phyloP scores from a whole-genome alignment of 2,113 vertebrate species.

The Cyanoliseus patagonus region DNA sequence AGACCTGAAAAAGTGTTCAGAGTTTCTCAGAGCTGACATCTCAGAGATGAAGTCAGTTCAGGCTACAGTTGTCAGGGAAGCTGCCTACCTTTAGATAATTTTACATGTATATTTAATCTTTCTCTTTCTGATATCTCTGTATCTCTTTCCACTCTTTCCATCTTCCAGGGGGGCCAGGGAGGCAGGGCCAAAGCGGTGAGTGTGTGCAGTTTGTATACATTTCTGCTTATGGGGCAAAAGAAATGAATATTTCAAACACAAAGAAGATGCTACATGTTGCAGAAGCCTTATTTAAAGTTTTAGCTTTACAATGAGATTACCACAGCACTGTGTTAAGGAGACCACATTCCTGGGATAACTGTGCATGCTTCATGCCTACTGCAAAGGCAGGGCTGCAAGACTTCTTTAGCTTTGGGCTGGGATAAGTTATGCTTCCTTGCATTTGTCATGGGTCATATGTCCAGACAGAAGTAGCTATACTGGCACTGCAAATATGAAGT shows the following conservation, averaged over 20 bases:
- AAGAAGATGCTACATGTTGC: background rate
- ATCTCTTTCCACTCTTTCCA: background rate
- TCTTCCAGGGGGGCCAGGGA: rapidly evolving
- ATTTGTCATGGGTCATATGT: background rate
- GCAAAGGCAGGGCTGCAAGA: background rate
- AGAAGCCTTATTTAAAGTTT: background rate
- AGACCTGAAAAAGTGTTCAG: background rate
- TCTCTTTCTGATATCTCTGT: background rate
- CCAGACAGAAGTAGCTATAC: background rate
- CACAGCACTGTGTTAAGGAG: background rate
- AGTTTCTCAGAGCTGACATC: background rate
- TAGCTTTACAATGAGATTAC: background rate
- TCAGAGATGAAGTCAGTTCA: background rate
- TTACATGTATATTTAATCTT: background rate
- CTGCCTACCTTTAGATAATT: background rate
- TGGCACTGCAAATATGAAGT: background rate
- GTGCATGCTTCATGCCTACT: background rate
- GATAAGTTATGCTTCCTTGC: background rate
- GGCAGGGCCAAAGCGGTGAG: rapidly evolving
- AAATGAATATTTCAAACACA: background rate
- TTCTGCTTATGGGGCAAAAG: background rate
- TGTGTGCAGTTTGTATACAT: background rate
- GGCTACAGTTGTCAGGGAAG: background rate
- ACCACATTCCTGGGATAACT: background rate
- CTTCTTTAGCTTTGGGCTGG: background rate